Evolutionary conservation across 2,113 vertebrate species (phyloP), one percentile per base, ranked within the genome.

Genomic region (Tetraodon nigroviridis): DNA sequence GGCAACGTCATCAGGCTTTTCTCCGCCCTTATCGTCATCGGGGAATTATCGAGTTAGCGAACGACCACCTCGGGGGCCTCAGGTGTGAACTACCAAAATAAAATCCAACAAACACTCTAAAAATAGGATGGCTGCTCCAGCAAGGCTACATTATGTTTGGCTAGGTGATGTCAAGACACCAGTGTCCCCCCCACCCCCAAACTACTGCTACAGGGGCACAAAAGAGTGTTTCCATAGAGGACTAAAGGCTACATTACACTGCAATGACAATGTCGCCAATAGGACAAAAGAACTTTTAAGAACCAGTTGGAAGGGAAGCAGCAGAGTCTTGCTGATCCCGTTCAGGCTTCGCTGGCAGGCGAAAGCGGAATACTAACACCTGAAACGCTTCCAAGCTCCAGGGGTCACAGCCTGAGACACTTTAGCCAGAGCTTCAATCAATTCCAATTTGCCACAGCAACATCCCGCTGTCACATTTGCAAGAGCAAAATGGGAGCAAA

Each of bases 1-100:
- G 82, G 71, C 86, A 87, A 87, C 71, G 62, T 82, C 80, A 84
- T 86, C 84, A 84, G 78, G 72, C 82, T 88, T 85, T 85, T 87
- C 88, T 77, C 55, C 70, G 61, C 69, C 71, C 78, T 87, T 86
- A 88, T 89, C 86, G 20, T 62, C 40, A 73, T 76, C 67, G 61
- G 62, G 69, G 73, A 82, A 80, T 82, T 75, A 82, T 78, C 72
- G 71, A 65, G 79, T 71, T 77, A 12, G 8, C 32, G 4, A 65
- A 57, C 51, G 77, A 83, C 83, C 82, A 78, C 69, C 71, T 61
- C 64, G 71, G 75, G 58, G 76, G 56, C 72, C 72, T 61, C 55
- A 66, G 69, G 77, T 75, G 76, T 72, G 68, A 61, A 69, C 51
- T 53, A 57, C 74, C 62, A 67, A 55, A 58, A 74, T 51, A 54